phyloP scores from a whole-genome alignment of 2,888 invertebrate genomes.

The Caenorhabditis sinica region DNA sequence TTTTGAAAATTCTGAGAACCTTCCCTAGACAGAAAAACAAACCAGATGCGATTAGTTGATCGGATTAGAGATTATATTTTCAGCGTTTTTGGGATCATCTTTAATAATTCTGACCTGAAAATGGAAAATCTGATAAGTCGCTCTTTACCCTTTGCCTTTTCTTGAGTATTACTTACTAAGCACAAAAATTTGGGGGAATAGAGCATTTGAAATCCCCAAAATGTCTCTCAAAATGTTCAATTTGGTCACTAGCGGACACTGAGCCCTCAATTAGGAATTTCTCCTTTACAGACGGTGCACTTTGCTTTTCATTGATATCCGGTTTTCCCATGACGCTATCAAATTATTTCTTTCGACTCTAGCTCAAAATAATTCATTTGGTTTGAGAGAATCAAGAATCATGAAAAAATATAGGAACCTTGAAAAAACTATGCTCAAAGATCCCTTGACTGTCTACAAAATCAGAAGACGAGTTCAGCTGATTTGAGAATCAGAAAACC shows the following conservation, averaged over 20 bases:
- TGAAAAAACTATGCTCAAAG: background rate
- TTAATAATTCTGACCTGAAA: too few species aligned
- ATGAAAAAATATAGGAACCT: background rate
- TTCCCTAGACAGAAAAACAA: background rate
- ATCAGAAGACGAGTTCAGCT: slow-evolving; percentile 3
- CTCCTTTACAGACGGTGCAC: background rate
- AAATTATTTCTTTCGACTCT: background rate
- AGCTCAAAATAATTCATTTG: slow-evolving; percentile 14
- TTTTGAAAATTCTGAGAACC: background rate
- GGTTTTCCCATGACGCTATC: slow-evolving; percentile 15
- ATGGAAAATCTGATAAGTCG: too few species aligned
- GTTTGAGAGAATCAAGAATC: background rate
- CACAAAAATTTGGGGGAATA: too few species aligned
- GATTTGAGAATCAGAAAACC: slow-evolving; percentile 6
- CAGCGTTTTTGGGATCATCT: too few species aligned
- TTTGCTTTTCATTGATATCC: background rate
- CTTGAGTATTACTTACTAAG: too few species aligned
- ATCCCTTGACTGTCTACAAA: background rate
- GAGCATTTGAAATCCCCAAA: too few species aligned
- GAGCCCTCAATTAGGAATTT: background rate
- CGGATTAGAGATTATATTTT: background rate
- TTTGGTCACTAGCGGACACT: background rate
- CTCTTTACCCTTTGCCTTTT: too few species aligned
- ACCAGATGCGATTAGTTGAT: background rate
- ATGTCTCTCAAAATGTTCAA: too few species aligned